Conservation (phyloP, 2,797 vertebrate species). For the Falco naumanni region DNA sequence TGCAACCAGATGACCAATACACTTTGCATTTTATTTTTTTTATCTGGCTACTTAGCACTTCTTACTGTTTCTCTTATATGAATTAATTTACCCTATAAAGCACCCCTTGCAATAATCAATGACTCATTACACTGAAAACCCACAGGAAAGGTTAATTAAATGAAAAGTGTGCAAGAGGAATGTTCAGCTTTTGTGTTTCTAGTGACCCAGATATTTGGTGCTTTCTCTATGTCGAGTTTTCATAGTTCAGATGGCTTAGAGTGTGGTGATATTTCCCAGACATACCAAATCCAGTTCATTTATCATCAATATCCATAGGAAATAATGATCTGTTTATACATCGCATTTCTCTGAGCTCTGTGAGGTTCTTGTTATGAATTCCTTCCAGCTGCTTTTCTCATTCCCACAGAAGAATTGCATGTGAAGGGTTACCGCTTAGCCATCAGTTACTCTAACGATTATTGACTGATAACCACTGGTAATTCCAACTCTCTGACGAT, state of each 20-base stretch:
- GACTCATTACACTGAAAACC: constrained; percentile 10
- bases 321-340: constrained; percentile 68
- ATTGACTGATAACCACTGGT: constrained; percentile 50
- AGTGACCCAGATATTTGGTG: background rate
- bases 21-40: constrained; percentile 46
- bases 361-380: constrained; percentile 46
- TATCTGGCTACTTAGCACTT: constrained; percentile 29
- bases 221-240: background rate
- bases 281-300: constrained; percentile 30
- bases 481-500: constrained; percentile 9
- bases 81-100: constrained; percentile 49
- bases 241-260: background rate
- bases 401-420: constrained; percentile 38
- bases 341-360: constrained; percentile 41
- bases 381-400: constrained; percentile 69
- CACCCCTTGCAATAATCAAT: constrained; percentile 29
- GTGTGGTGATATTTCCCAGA: constrained; percentile 12
- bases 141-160: constrained; percentile 48
- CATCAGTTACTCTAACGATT: constrained; percentile 52
- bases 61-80: background rate
- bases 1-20: background rate
- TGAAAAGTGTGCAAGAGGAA: constrained; percentile 18
- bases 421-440: constrained; percentile 46
- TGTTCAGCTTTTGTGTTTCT: constrained; percentile 7
- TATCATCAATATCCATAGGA: constrained; percentile 65